phyloP scores from a whole-genome alignment of 2,113 vertebrate genomes.

The Haemorhous mexicanus region DNA sequence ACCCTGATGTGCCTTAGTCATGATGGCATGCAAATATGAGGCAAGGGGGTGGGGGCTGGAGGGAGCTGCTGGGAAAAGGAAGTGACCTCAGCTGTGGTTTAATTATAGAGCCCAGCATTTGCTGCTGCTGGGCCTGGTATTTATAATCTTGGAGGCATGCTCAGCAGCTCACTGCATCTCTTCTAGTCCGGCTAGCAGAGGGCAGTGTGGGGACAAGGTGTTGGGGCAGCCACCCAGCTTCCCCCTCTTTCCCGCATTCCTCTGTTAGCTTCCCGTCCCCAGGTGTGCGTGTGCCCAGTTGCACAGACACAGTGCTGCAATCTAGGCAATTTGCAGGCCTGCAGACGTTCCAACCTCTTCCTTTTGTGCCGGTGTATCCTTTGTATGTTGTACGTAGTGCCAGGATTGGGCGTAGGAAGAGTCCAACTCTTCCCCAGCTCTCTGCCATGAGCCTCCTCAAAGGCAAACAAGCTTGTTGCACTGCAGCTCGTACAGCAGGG shows the following conservation, averaged over 20 bases:
- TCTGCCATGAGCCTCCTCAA: not conserved
- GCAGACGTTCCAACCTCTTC: not conserved
- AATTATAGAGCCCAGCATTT: conserved; percentile 46
- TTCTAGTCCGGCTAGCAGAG: not conserved
- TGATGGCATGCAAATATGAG: conserved; percentile 38
- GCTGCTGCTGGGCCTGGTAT: not conserved
- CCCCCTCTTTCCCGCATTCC: rapidly evolving
- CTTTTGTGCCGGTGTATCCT: not conserved
- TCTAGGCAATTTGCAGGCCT: not conserved
- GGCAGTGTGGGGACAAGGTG: not conserved
- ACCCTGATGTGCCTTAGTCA: conserved; percentile 41
- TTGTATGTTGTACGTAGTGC: not conserved
- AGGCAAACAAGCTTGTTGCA: not conserved
- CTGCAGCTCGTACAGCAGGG: rapidly evolving
- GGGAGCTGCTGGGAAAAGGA: conserved; percentile 52
- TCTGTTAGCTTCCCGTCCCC: not conserved
- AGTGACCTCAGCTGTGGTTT: conserved; percentile 49
- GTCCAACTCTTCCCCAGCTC: not conserved
- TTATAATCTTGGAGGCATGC: not conserved
- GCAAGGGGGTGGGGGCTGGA: not conserved
- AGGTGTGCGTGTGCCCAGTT: not conserved
- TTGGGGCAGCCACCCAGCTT: not conserved
- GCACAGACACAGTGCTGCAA: not conserved
- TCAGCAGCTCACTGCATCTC: not conserved
- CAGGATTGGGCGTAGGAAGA: not conserved